Percentiles rank a stretch among this genome's conserved stretches.
Evolutionary conservation across 1,140 invertebrate species (phyloP).

Genomic region (Neodiprion lecontei): DNA sequence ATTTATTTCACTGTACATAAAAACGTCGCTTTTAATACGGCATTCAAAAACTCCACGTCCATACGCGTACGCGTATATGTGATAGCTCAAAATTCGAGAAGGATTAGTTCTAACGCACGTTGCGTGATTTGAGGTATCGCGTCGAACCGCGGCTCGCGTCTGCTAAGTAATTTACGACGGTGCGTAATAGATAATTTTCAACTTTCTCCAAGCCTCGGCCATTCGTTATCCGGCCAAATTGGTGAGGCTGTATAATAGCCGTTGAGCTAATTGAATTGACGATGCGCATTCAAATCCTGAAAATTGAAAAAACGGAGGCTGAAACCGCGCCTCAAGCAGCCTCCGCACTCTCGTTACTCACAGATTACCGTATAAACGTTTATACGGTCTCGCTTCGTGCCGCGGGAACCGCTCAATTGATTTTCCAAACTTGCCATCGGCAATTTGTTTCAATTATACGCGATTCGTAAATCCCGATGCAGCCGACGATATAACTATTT

Average conservation of each 20-base stretch:
- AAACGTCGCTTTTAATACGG: background rate
- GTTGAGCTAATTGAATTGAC: no score
- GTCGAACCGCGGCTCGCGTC: no score
- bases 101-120: background rate
- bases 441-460: slow-evolving; percentile 50
- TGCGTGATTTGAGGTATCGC: no score
- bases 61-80: background rate
- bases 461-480: slow-evolving; percentile 45
- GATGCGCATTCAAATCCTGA: no score
- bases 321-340: no score
- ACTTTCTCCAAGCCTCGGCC: no score
- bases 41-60: no score
- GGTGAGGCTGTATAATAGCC: no score
- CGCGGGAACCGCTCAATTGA: slow-evolving; percentile 6
- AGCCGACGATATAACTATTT: slow-evolving; percentile 34
- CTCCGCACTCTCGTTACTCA: background rate
- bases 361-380: background rate
- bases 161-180: no score
- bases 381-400: background rate
- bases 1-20: background rate
- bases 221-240: no score
- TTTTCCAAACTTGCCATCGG: slow-evolving; percentile 39
- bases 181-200: no score
- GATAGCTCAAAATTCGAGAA: background rate
- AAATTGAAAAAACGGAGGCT: no score